These are phyloP conservation scores for Adela reaumurella DNA, from an alignment of 2,888 invertebrate species.

Conservation along the genomic window DNA sequence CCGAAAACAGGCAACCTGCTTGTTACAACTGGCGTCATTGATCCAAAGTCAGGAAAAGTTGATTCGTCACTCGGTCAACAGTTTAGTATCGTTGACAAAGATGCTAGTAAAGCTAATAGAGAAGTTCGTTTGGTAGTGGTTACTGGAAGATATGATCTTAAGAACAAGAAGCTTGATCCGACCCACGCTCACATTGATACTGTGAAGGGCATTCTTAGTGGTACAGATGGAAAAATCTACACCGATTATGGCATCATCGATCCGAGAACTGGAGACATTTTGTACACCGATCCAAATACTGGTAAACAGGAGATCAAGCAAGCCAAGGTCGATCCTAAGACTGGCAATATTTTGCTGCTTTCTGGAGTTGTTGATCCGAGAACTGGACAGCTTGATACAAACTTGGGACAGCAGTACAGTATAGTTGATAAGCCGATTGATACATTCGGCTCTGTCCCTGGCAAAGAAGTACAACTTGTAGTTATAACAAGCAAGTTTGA, in stretches of 20 bases:
- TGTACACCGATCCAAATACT: slow-evolving; percentile 37
- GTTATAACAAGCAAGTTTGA: slow-evolving; percentile 60
- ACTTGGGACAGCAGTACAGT: slow-evolving; percentile 58
- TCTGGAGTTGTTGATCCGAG: slow-evolving; percentile 58
- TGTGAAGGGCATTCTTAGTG: slow-evolving; percentile 44
- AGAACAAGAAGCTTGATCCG: slow-evolving; percentile 47
- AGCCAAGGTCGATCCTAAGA: slow-evolving; percentile 47
- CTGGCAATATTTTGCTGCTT: slow-evolving; percentile 48
- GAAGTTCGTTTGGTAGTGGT: slow-evolving; percentile 57
- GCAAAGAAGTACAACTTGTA: slow-evolving; percentile 53
- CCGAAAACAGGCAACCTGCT: slow-evolving; percentile 66
- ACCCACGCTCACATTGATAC: slow-evolving; percentile 50
- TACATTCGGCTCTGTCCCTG: slow-evolving; percentile 32
- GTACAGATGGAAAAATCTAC: slow-evolving; percentile 62
- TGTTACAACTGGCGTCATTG: slow-evolving; percentile 59
- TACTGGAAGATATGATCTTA: slow-evolving; percentile 59
- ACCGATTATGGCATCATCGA: slow-evolving; percentile 61
- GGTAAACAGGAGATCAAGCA: slow-evolving; percentile 41
- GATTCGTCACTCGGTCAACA: slow-evolving; percentile 66
- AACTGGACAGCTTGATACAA: slow-evolving; percentile 53
- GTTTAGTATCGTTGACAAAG: slow-evolving; percentile 63
- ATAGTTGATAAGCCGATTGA: slow-evolving; percentile 58
- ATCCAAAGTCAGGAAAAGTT: slow-evolving; percentile 64
- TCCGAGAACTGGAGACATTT: slow-evolving; percentile 55
- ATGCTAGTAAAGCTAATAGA: slow-evolving; percentile 62